Base-by-base conservation (phyloP, 1,140 invertebrate genomes). In the Brachystomella parvula region DNA sequence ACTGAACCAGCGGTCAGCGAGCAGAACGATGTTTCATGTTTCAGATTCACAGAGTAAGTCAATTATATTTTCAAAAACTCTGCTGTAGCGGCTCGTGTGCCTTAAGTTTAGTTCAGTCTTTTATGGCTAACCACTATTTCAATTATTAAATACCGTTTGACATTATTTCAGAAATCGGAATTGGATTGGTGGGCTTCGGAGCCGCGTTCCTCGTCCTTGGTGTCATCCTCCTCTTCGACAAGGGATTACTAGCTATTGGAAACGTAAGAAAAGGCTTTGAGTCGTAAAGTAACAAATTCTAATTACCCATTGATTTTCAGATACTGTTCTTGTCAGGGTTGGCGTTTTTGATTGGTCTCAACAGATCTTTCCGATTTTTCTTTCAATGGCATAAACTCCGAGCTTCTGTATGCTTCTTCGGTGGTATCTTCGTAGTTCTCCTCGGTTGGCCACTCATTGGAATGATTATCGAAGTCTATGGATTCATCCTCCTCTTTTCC, bases 351-450 rank as follows among this genome's bases (percentile, higher is more conserved):
- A 98, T 99, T 75, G 96, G 96, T 1, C 81, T 98, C 39, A 89
- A 95, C 79, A 82, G 95, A 77, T 98, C 96, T 30, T 88, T 98
- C 73, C 86, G 89, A 75, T 99, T 99, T 77, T 99, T 99, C 81
- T 99, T 99, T 78, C 96, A 99, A 83, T 81, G 86, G 64, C 94
- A 99, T 77, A 99, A 99, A 85, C 78, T 94, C 3, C 95, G 90
- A 83, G 96, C 89, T 0, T 92, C 92, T 9, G 78, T 84, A 9
- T 86, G 91, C 17, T 99, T 99, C 80, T 91, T 99, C 76, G 90
- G 93, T 24, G 97, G 97, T 6, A 93, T 99, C 71, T 78, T 89
- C 3, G 83, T 98, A 61, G 95, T 99, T 28, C 80, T 99, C n/a
- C 75, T 97, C 47, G 96, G 96, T 44, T 99, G 90, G 87, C 95